A percentile compares a stretch with the other conserved stretches of the same genome.
Conservation (phyloP, 2,888 invertebrate genomes). For the Ophion slaviceki region DNA sequence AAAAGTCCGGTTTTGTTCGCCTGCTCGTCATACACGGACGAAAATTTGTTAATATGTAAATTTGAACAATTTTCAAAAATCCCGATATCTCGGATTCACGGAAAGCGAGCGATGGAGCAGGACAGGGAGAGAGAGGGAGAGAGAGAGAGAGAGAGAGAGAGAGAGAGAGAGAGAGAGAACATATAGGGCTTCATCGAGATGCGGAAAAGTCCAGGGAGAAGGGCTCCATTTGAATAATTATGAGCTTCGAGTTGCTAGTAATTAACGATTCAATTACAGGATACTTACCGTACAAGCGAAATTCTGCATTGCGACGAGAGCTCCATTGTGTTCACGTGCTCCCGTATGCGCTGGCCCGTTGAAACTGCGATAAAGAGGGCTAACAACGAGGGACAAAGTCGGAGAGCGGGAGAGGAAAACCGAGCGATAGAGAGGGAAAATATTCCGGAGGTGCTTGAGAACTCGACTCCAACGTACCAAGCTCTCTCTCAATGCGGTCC, state of each 20-base stretch:
- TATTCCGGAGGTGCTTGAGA: conserved; percentile 43
- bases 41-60: background rate
- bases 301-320: conserved; percentile 78
- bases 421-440: conserved; percentile 41
- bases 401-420: background rate
- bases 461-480: conserved; percentile 23
- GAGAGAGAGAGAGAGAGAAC: too few species aligned
- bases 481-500: conserved; percentile 18
- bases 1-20: too few species aligned
- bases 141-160: conserved; percentile 58
- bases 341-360: conserved; percentile 40
- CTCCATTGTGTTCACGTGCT: conserved; percentile 76
- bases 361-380: conserved; percentile 17
- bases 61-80: background rate
- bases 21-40: too few species aligned
- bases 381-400: background rate
- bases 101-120: conserved; percentile 50
- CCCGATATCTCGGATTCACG: background rate
- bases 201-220: conserved; percentile 51
- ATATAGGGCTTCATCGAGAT: conserved; percentile 51
- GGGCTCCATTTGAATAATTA: conserved; percentile 77
- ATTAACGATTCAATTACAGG: conserved; percentile 79
- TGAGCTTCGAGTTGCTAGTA: conserved; percentile 73
- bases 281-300: conserved; percentile 78
- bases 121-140: conserved; percentile 46